Evolutionary conservation across 2,888 invertebrate species (phyloP), one percentile per base, ranked within the genome.

Genomic region (Drosophila cracens): DNA sequence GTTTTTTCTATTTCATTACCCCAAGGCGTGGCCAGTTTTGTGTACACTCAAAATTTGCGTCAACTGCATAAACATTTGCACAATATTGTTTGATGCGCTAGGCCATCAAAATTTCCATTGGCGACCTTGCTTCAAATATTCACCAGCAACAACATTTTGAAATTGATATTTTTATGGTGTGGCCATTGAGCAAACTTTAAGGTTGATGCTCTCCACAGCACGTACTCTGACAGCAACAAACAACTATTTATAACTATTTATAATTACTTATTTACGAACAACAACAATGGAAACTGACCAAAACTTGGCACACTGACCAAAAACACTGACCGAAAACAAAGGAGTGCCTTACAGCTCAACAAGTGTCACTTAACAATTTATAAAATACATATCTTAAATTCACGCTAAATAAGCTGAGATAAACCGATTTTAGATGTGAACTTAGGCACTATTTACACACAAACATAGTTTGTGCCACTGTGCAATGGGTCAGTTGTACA

Each of bases 121-220:
- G 21, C 79, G 79, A 79, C 79, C 79, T 79, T 79, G 79, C 71
- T 60, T 68, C 71, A 70, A n/a, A 62, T 78, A 73, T 72, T 59
- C 21, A 52, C 53, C 27, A 68, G 66, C 64, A 60, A 36, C 25
- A 63, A 59, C 11, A 61, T 64, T 74, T 68, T 59, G 53, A 74
- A 79, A 65, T 74, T 65, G 49, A 74, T 27, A 56, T 54, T 27
- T 51, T 65, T 64, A 68, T 62, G 52, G 31, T 7, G 21, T 62
- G 53, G 29, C 25, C 60, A 64, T 75, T 76, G 64, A 64, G 59
- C 64, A 74, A 25, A n/a, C 31, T 38, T 61, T 61, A 68, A 78
- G 79, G 78, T 78, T 78, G 74, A 74, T 70, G 78, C 79, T 79
- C 79, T 60, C 49, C 61, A 43, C 27, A 51, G 43, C 78, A 79